These are phyloP conservation scores for Homarus gammarus DNA, from an alignment of 2,888 invertebrate species.

Conservation along the genomic window DNA sequence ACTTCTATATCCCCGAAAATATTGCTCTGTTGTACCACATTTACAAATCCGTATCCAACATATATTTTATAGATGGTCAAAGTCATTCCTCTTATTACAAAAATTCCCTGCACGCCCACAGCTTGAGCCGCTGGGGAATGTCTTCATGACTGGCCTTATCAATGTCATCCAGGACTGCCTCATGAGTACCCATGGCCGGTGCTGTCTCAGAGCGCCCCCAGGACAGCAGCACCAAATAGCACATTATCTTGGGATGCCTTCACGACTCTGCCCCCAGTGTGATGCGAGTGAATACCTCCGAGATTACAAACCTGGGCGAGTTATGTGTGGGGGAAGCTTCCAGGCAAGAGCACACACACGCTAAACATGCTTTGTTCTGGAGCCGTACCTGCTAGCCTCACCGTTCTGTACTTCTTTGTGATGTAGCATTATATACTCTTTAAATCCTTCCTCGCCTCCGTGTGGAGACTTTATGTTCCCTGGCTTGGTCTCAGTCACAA, in stretches of 20 bases:
- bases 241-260: neutral
- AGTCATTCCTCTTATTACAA: neutral
- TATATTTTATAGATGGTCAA: neutral
- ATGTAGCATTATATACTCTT: too few relatives aligned
- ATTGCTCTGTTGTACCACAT: too few relatives aligned
- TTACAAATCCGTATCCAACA: too few relatives aligned
- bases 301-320: constrained; percentile 1
- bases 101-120: neutral
- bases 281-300: constrained; percentile 4
- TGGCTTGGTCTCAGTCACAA: too few relatives aligned
- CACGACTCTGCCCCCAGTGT: constrained; percentile 12
- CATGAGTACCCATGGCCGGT: neutral
- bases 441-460: too few relatives aligned
- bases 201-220: neutral
- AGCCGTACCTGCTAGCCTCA: neutral
- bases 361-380: neutral
- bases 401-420: too few relatives aligned
- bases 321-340: constrained; percentile 4
- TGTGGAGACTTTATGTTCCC: too few relatives aligned
- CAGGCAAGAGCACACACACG: neutral
- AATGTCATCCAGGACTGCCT: neutral
- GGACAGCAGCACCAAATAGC: neutral
- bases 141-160: neutral
- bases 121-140: neutral
- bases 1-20: too few relatives aligned